Percentiles rank a stretch among this genome's conserved stretches.
These are phyloP conservation scores for Jacana jacana DNA, from an alignment of 2,113 vertebrate species.

Conservation along the genomic window DNA sequence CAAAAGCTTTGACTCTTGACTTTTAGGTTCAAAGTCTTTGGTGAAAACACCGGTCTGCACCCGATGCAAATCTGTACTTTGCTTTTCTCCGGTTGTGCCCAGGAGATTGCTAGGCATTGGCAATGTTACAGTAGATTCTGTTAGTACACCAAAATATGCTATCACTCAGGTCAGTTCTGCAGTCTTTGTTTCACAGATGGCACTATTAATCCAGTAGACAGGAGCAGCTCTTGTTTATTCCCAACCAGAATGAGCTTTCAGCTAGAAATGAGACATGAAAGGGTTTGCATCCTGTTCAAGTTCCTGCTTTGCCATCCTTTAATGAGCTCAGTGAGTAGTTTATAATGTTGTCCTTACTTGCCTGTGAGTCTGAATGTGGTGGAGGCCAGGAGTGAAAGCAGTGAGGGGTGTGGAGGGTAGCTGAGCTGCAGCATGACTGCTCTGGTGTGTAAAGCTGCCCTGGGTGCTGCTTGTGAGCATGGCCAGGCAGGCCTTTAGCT, in stretches of 20 bases:
- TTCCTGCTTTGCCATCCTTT: slow-evolving; percentile 5
- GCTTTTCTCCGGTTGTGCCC: not conserved
- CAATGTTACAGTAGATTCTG: not conserved
- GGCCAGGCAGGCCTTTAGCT: not conserved
- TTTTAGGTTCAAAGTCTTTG: not conserved
- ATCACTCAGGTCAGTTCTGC: fast-evolving
- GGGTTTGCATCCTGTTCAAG: not conserved
- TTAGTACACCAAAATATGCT: not conserved
- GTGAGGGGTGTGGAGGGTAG: not conserved
- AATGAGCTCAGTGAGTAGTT: slow-evolving; percentile 5
- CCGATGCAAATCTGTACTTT: not conserved
- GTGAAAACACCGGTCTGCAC: not conserved
- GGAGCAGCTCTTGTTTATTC: not conserved
- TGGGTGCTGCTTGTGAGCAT: not conserved
- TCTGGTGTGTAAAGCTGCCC: not conserved
- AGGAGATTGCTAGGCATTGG: not conserved
- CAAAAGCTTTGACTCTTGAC: not conserved
- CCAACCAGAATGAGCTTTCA: not conserved
- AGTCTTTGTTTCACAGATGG: not conserved
- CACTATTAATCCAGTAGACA: slow-evolving; percentile 3
- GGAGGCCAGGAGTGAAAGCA: slow-evolving; percentile 1
- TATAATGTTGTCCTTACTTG: not conserved
- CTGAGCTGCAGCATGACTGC: not conserved
- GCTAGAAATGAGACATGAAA: not conserved
- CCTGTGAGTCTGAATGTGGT: not conserved